Conservation (phyloP, 2,888 invertebrate species). For the Stenolophus ochropezus region DNA sequence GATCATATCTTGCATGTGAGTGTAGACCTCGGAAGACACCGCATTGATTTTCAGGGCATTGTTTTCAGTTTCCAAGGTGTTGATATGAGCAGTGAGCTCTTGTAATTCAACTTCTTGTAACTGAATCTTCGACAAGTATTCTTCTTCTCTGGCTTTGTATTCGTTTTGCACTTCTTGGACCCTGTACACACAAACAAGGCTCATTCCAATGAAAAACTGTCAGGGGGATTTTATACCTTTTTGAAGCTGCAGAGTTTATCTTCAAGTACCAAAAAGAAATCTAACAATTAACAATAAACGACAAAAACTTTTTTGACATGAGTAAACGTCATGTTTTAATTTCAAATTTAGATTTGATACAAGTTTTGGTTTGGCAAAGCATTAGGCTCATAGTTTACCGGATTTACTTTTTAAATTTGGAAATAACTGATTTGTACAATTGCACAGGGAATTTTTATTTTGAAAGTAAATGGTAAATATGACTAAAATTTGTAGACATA, state of each 20-base stretch:
- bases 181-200: slow-evolving; percentile 48
- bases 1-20: neutral
- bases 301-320: no score
- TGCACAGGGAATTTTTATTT: no score
- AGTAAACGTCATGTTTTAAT: no score
- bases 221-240: slow-evolving; percentile 35
- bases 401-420: no score
- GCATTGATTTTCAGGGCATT: neutral
- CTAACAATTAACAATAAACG: no score
- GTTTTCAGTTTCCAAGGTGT: neutral
- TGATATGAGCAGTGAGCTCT: slow-evolving; percentile 2
- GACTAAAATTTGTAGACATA: neutral
- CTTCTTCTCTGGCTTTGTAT: neutral
- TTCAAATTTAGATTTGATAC: no score
- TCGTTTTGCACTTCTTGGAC: neutral
- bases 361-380: no score
- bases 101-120: slow-evolving; percentile 1
- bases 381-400: no score
- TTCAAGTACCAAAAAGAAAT: neutral
- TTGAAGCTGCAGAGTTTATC: neutral
- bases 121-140: neutral
- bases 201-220: slow-evolving; percentile 48
- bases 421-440: no score
- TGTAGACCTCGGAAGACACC: neutral
- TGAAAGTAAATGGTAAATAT: neutral